These are phyloP conservation scores for Eptesicus fuscus DNA, from an alignment of 2,113 vertebrate genomes.

Conservation along the genomic window DNA sequence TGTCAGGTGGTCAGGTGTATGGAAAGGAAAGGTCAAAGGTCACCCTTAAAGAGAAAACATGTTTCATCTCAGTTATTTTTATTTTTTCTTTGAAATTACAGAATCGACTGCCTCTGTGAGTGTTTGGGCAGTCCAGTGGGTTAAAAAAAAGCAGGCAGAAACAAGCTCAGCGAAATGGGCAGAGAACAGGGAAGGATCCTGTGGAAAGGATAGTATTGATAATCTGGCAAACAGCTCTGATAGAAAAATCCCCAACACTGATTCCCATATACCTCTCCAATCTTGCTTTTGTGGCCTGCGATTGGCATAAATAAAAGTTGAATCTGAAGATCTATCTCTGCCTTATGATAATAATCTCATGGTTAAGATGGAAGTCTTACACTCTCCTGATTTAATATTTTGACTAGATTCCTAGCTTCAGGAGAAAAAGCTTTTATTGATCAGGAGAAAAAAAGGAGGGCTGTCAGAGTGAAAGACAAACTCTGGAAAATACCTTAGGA, in stretches of 20 bases:
- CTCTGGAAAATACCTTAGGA: slow-evolving; percentile 3
- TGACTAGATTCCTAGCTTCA: background rate
- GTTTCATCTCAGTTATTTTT: slow-evolving; percentile 39
- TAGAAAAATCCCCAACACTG: background rate
- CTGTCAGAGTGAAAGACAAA: background rate
- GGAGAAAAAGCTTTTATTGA: background rate
- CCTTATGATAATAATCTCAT: background rate
- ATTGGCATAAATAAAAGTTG: background rate
- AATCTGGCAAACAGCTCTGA: background rate
- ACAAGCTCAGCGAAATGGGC: background rate
- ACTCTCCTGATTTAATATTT: background rate
- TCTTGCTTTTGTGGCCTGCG: background rate
- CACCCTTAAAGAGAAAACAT: slow-evolving; percentile 43
- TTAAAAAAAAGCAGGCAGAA: slow-evolving; percentile 22
- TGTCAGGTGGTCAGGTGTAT: slow-evolving; percentile 65
- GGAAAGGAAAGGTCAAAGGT: slow-evolving; percentile 69
- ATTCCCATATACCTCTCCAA: background rate
- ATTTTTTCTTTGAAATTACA: background rate
- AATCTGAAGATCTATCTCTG: background rate
- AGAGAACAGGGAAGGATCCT: background rate
- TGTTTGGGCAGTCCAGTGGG: background rate
- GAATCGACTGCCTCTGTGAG: background rate
- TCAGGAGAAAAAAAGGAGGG: background rate
- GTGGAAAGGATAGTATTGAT: background rate
- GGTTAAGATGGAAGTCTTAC: background rate